A percentile compares a stretch with the other conserved stretches of the same genome.
Evolutionary conservation across 2,113 vertebrate genomes (phyloP).

Genomic region (Rallus limicola): DNA sequence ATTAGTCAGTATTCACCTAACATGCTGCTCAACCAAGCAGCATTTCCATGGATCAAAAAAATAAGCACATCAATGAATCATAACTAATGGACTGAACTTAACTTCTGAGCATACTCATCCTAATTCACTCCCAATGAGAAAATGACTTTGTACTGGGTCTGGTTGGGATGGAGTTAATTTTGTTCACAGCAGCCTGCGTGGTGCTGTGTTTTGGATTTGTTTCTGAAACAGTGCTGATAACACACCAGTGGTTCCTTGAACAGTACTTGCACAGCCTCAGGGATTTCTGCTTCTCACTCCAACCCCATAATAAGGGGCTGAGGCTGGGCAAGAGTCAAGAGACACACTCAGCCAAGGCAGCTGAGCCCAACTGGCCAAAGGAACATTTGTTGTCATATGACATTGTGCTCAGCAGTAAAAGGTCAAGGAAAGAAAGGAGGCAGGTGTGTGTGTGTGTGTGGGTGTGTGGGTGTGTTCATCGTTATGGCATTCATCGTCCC

Average conservation of each 20-base stretch:
- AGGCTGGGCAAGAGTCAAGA: not conserved
- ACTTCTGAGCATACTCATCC: not conserved
- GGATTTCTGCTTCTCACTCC: not conserved
- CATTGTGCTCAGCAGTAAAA: not conserved
- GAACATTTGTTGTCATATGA: not conserved
- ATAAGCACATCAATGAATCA: not conserved
- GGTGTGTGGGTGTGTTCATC: not conserved
- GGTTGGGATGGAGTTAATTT: not conserved
- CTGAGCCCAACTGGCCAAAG: not conserved
- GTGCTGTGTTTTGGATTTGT: not conserved
- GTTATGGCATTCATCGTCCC: not conserved
- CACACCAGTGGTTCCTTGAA: not conserved
- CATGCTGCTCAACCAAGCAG: not conserved
- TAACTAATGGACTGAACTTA: not conserved
- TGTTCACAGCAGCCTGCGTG: not conserved
- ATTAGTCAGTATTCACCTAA: conserved; percentile 8
- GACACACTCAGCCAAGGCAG: not conserved
- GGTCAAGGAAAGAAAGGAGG: not conserved
- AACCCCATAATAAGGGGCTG: not conserved
- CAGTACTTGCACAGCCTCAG: not conserved
- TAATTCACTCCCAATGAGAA: not conserved
- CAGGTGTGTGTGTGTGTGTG: not conserved
- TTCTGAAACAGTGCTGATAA: not conserved
- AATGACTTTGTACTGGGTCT: not conserved
- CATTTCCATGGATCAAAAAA: not conserved